Evolutionary conservation across 2,888 invertebrate genomes (phyloP).

Genomic region (Dermolepida albohirtum): DNA sequence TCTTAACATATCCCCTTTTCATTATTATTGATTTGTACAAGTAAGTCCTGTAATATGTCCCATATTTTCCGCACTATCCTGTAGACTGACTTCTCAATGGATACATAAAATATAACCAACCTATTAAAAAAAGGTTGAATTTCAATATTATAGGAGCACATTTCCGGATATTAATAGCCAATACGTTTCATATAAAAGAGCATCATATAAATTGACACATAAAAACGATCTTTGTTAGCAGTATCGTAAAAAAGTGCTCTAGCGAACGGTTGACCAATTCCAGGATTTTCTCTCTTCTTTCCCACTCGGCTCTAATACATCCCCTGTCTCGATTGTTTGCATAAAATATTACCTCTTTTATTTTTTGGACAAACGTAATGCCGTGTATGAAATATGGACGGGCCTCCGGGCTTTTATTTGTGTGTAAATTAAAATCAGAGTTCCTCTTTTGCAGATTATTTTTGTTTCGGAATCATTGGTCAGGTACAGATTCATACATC

Average conservation of each 20-base stretch:
- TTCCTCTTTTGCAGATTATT: constrained; percentile 45
- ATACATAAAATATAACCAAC: no score
- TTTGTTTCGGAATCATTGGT: constrained; percentile 45
- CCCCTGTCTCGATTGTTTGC: constrained; percentile 53
- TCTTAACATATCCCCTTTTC: no score
- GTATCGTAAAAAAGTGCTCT: constrained; percentile 20
- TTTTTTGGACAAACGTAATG: constrained; percentile 50
- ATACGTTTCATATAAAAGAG: constrained; percentile 10
- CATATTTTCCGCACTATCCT: not conserved
- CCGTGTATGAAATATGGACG: constrained; percentile 53
- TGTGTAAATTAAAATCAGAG: constrained; percentile 53
- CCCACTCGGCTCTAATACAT: constrained; percentile 6
- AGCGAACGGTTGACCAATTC: constrained; percentile 21
- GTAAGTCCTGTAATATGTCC: not conserved
- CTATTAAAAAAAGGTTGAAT: not conserved
- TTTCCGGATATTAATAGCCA: constrained; percentile 3
- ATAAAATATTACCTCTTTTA: constrained; percentile 55
- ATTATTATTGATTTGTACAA: no score
- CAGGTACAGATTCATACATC: constrained; percentile 19
- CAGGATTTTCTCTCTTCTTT: constrained; percentile 9
- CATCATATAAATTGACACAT: constrained; percentile 4
- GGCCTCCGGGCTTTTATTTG: constrained; percentile 52
- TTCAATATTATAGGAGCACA: not conserved
- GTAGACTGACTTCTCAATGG: not conserved
- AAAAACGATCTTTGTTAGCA: constrained; percentile 16